phyloP scores from a whole-genome alignment of 2,888 invertebrate species.

The Fabriciana adippe region DNA sequence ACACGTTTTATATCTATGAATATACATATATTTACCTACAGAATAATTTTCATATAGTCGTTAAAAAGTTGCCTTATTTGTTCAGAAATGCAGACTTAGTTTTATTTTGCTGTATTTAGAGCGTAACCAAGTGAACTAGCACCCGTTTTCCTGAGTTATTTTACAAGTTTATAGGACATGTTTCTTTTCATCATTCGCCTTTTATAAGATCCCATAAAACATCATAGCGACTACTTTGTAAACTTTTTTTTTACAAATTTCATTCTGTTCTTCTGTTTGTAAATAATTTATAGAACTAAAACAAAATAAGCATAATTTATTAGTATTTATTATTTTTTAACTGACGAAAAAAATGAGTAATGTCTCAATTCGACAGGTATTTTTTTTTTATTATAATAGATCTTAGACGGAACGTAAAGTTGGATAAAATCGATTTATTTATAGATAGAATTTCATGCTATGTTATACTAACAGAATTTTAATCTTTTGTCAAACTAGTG shows the following conservation, averaged over 20 bases:
- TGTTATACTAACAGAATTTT: background rate
- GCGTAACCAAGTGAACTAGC: slow-evolving; percentile 30
- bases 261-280: too few relatives aligned
- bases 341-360: too few relatives aligned
- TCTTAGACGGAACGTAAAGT: too few relatives aligned
- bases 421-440: background rate
- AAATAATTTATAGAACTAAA: too few relatives aligned
- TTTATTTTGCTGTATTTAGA: slow-evolving; percentile 29
- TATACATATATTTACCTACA: background rate
- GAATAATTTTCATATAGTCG: slow-evolving; percentile 27
- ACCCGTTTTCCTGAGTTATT: slow-evolving; percentile 20
- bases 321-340: too few relatives aligned
- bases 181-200: slow-evolving; percentile 23
- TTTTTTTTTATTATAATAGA: too few relatives aligned
- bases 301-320: too few relatives aligned
- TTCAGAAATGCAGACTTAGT: slow-evolving; percentile 15
- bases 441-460: background rate
- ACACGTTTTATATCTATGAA: too few relatives aligned
- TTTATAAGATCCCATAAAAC: slow-evolving; percentile 16
- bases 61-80: slow-evolving; percentile 14
- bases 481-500: background rate
- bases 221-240: background rate
- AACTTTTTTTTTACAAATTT: too few relatives aligned
- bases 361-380: too few relatives aligned
- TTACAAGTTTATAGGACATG: slow-evolving; percentile 29